Evolutionary conservation across 2,797 vertebrate species (phyloP).

Genomic region (Sebastes jordani): DNA sequence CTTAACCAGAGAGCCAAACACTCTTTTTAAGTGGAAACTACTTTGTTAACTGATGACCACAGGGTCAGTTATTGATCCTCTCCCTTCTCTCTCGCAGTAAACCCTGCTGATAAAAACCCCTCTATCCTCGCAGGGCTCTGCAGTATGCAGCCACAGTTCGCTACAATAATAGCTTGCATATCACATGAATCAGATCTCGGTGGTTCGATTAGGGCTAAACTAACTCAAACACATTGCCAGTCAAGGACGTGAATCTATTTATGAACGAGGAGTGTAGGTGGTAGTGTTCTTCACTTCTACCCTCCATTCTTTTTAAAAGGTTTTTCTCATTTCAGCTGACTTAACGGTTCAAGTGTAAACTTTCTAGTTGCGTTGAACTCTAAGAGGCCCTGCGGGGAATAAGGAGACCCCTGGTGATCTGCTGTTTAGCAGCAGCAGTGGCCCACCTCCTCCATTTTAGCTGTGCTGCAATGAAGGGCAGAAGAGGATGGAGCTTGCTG

Average conservation of each 20-base stretch:
- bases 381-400: constrained; percentile 69
- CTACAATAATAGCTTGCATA: constrained; percentile 79
- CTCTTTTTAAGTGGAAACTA: constrained; percentile 80
- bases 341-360: constrained; percentile 77
- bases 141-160: constrained; percentile 53
- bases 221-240: constrained; percentile 70
- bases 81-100: constrained; percentile 67
- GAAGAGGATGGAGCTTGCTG: constrained; percentile 49
- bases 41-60: constrained; percentile 86
- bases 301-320: constrained; percentile 65
- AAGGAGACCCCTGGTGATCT: constrained; percentile 70
- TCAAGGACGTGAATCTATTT: constrained; percentile 77
- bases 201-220: constrained; percentile 75
- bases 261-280: constrained; percentile 80
- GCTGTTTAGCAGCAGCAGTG: constrained; percentile 70
- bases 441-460: constrained; percentile 66
- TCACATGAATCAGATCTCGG: constrained; percentile 80
- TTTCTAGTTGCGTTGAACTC: constrained; percentile 76
- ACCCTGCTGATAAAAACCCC: constrained; percentile 68
- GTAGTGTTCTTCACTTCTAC: constrained; percentile 73
- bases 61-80: constrained; percentile 84
- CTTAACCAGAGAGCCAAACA: constrained; percentile 80
- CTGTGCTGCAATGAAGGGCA: constrained; percentile 56
- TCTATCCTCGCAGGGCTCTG: constrained; percentile 64
- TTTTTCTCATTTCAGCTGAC: constrained; percentile 77